These are phyloP conservation scores for Lepidothrix coronata DNA, from an alignment of 2,113 vertebrate genomes.

Conservation along the genomic window DNA sequence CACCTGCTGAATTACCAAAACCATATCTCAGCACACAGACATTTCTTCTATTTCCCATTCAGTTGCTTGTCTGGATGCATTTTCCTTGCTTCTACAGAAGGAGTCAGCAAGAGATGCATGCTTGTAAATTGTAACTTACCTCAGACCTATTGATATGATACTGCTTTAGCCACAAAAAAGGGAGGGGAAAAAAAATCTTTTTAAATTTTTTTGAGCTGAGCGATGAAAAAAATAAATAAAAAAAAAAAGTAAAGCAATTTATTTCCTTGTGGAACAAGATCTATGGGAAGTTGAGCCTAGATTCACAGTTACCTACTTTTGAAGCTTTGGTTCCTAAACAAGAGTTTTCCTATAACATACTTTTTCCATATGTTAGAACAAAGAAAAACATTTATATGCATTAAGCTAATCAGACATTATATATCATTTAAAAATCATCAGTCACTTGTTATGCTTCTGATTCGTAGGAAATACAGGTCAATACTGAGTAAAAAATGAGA, in stretches of 20 bases:
- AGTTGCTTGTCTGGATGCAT: neutral
- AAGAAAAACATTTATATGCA: neutral
- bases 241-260: neutral
- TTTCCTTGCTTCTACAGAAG: neutral
- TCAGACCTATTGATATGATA: neutral
- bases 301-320: neutral
- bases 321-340: neutral
- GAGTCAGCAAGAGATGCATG: neutral
- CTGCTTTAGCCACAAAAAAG: neutral
- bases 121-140: neutral
- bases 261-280: neutral
- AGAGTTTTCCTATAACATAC: neutral
- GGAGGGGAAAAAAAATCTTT: neutral
- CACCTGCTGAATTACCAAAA: slow-evolving; percentile 46
- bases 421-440: neutral
- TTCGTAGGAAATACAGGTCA: neutral
- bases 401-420: neutral
- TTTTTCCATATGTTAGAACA: neutral
- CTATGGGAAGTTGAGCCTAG: neutral
- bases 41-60: neutral
- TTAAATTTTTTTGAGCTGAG: neutral
- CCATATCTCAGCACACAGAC: neutral
- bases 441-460: neutral
- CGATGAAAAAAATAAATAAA: neutral
- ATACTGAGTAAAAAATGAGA: neutral